Conservation (phyloP, 2,888 invertebrate species). For the Tolmerus cingulatus region DNA sequence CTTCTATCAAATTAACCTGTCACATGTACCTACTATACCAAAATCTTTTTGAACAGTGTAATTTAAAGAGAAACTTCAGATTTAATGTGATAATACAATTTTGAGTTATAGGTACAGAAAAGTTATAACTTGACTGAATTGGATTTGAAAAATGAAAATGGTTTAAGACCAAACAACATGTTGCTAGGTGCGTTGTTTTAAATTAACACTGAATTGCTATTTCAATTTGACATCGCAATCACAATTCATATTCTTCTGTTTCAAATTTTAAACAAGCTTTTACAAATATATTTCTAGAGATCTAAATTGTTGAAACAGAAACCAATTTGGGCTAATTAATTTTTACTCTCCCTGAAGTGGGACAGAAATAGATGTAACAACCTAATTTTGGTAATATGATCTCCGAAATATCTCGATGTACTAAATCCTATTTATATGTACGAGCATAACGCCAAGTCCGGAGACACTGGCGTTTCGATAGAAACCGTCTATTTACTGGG, state of each 20-base stretch:
- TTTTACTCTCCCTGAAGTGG: neutral
- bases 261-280: neutral
- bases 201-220: neutral
- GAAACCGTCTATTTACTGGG: neutral
- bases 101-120: no score
- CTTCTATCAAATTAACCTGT: no score
- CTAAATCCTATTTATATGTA: neutral
- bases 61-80: no score
- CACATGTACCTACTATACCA: no score
- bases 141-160: no score
- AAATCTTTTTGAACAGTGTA: no score
- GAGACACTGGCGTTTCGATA: neutral
- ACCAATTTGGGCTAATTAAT: neutral
- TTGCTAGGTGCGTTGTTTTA: neutral
- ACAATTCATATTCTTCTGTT: neutral
- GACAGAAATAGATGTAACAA: neutral
- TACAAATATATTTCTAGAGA: neutral
- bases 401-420: neutral
- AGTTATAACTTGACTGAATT: no score
- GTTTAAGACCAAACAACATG: no score
- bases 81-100: no score
- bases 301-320: neutral
- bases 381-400: neutral
- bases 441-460: no score
- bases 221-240: neutral